These are phyloP conservation scores for Drosophila lacertosa DNA, from an alignment of 1,140 invertebrate genomes.

Conservation along the genomic window DNA sequence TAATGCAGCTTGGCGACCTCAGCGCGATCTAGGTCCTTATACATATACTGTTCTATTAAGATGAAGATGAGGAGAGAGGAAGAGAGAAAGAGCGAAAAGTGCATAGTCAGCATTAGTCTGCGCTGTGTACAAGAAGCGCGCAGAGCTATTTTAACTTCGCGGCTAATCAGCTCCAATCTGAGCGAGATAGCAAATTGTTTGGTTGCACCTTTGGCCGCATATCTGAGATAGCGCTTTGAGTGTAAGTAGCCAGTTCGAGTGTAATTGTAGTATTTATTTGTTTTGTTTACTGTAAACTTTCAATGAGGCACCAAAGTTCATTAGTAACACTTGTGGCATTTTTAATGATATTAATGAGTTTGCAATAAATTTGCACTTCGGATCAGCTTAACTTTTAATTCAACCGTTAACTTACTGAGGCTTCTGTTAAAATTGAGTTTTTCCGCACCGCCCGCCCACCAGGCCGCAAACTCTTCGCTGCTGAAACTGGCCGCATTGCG, in stretches of 20 bases:
- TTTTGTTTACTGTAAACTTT: too few relatives aligned
- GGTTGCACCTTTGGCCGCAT: not conserved
- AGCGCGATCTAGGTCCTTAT: constrained; percentile 40
- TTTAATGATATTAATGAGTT: too few relatives aligned
- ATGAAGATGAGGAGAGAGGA: not conserved
- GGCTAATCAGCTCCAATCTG: too few relatives aligned
- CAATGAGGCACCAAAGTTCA: not conserved
- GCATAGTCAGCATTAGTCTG: constrained; percentile 4
- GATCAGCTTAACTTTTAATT: too few relatives aligned
- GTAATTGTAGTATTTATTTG: not conserved
- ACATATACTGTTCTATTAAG: constrained; percentile 47
- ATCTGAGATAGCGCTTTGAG: not conserved
- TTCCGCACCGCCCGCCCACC: constrained; percentile 90
- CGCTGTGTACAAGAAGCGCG: too few relatives aligned
- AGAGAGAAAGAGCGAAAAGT: not conserved
- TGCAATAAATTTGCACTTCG: constrained; percentile 12
- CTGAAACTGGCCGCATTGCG: constrained; percentile 90
- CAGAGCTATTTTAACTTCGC: too few relatives aligned
- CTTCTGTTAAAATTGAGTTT: constrained; percentile 87
- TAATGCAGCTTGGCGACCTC: constrained; percentile 43
- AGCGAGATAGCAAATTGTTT: not conserved
- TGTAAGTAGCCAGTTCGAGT: too few relatives aligned
- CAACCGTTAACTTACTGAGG: constrained; percentile 73
- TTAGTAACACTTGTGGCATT: too few relatives aligned
- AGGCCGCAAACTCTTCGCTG: constrained; percentile 89